Percentiles rank a stretch among this genome's conserved stretches.
Evolutionary conservation across 1,140 invertebrate species (phyloP).

Genomic region (Drosophila parvula): DNA sequence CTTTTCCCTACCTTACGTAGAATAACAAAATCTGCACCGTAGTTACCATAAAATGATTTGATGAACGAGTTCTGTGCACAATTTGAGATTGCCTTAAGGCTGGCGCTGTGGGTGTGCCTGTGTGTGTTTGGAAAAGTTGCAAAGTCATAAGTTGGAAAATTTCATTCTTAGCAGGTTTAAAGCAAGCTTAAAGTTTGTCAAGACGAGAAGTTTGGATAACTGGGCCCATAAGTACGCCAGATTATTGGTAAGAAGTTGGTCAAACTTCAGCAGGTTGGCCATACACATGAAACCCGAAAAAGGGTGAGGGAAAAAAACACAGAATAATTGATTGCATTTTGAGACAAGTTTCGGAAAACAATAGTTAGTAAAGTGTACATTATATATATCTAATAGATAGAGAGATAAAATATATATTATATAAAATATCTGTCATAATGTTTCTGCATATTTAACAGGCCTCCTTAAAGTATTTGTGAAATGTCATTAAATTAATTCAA

Average conservation of each 20-base stretch:
- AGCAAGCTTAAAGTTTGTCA: constrained; percentile 29
- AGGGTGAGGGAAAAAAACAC: neutral
- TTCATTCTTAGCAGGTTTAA: constrained; percentile 41
- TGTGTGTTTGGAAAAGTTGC: constrained; percentile 30
- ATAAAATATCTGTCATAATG: neutral
- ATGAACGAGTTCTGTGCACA: constrained; percentile 65
- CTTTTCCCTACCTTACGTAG: constrained; percentile 8
- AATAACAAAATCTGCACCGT: constrained; percentile 37
- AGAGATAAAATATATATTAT: neutral
- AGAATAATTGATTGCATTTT: neutral
- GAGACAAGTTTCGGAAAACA: neutral
- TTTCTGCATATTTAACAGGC: neutral
- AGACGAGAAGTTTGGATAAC: constrained; percentile 16
- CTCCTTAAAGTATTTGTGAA: neutral
- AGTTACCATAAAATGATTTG: constrained; percentile 79
- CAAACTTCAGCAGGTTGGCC: constrained; percentile 15
- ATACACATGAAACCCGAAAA: too few species aligned
- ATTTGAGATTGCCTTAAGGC: constrained; percentile 37
- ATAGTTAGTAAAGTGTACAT: neutral
- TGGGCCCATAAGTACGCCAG: constrained; percentile 32
- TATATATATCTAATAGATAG: neutral
- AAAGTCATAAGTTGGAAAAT: constrained; percentile 49
- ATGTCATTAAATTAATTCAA: neutral
- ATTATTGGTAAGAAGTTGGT: constrained; percentile 44
- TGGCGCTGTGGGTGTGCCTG: neutral